Conservation (phyloP, 2,888 invertebrate species). For the Heliconius hortense region DNA sequence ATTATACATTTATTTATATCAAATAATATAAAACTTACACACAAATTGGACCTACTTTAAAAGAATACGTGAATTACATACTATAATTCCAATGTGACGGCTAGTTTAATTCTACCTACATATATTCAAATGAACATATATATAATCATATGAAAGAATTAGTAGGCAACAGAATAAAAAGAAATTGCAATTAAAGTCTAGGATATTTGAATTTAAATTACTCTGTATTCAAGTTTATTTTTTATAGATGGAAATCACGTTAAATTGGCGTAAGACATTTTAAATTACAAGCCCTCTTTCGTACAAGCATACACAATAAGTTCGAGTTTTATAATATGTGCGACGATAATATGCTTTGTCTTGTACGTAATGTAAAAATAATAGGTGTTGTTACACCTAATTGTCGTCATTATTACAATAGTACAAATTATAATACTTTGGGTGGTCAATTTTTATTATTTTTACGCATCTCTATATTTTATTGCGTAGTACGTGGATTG, state of each 20-base stretch:
- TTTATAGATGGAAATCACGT: not conserved
- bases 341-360: not conserved
- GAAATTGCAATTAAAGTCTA: not conserved
- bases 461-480: not conserved
- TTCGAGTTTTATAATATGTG: not conserved
- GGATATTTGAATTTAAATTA: not conserved
- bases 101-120: too few relatives aligned
- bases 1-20: too few relatives aligned
- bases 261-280: not conserved
- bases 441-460: not conserved
- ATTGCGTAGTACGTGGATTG: not conserved
- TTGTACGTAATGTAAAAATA: conserved; percentile 27
- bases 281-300: not conserved
- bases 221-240: not conserved
- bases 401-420: conserved; percentile 13
- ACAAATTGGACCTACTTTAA: too few relatives aligned
- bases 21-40: too few relatives aligned
- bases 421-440: conserved; percentile 9
- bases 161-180: too few relatives aligned
- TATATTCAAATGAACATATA: too few relatives aligned
- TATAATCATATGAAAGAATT: too few relatives aligned
- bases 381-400: conserved; percentile 24
- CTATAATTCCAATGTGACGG: too few relatives aligned
- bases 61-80: too few relatives aligned
- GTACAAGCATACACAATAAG: not conserved